These are phyloP conservation scores for Zaprionus camerounensis DNA, from an alignment of 1,140 invertebrate genomes.

Conservation along the genomic window DNA sequence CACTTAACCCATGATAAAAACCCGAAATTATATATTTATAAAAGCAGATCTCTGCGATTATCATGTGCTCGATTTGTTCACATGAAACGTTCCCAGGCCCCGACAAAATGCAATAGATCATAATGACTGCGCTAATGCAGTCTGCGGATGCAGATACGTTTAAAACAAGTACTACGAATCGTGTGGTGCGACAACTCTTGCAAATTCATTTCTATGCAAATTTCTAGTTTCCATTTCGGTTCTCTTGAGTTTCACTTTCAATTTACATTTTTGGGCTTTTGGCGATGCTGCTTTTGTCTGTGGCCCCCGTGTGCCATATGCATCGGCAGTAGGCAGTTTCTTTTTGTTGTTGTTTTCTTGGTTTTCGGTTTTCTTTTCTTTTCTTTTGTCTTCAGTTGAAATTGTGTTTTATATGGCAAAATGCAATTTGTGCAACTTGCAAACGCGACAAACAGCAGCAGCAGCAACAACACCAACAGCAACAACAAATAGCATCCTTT, in stretches of 20 bases:
- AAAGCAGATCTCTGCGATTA: not conserved
- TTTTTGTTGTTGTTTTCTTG: slow-evolving; percentile 18
- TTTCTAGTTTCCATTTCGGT: slow-evolving; percentile 78
- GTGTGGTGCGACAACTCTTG: slow-evolving; percentile 58
- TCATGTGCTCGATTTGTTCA: slow-evolving; percentile 1
- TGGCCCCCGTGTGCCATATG: not conserved
- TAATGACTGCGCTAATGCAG: slow-evolving; percentile 8
- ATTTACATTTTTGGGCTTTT: slow-evolving; percentile 72
- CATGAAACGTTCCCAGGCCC: not conserved
- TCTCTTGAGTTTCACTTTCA: slow-evolving; percentile 79
- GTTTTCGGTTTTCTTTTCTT: slow-evolving; percentile 44
- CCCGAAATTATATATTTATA: not conserved
- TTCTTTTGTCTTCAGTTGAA: slow-evolving; percentile 77
- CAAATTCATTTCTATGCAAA: slow-evolving; percentile 82
- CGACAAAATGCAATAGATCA: not conserved
- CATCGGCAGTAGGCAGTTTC: slow-evolving; percentile 44
- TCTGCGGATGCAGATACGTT: not conserved
- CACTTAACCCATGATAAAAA: slow-evolving; percentile 13
- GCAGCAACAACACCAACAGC: slow-evolving; percentile 62
- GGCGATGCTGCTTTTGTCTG: slow-evolving; percentile 44
- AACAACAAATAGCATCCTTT: slow-evolving; percentile 75
- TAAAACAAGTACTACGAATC: slow-evolving; percentile 3
- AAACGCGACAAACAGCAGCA: slow-evolving; percentile 77
- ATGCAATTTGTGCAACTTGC: slow-evolving; percentile 82
- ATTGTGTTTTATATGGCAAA: slow-evolving; percentile 83